Percentiles rank a stretch among this genome's conserved stretches.
Conservation (phyloP, 1,140 invertebrate species). For the Platyscapa corneri region DNA sequence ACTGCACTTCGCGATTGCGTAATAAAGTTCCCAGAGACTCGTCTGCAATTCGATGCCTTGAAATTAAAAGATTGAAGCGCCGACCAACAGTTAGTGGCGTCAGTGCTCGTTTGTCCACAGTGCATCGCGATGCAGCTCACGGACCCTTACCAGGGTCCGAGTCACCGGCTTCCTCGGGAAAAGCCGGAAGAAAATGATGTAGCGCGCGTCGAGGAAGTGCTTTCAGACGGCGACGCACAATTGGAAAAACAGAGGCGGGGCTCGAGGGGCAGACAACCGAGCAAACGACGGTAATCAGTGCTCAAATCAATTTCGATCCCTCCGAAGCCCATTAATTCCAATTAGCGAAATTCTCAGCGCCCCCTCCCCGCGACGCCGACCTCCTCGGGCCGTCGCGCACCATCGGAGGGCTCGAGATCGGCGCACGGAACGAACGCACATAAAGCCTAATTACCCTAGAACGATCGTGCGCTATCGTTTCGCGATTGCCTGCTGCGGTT, state of each 20-base stretch:
- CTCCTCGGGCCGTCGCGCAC: background rate
- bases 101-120: no score
- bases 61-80: no score
- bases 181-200: no score
- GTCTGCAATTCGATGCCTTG: no score
- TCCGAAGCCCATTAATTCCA: slow-evolving; percentile 61
- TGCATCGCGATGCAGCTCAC: no score
- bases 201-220: no score
- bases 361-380: background rate
- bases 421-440: slow-evolving; percentile 38
- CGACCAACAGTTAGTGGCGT: no score
- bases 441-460: slow-evolving; percentile 50
- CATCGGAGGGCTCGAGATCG: background rate
- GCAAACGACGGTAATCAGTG: slow-evolving; percentile 50
- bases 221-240: no score
- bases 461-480: slow-evolving; percentile 42
- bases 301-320: slow-evolving; percentile 59
- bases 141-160: no score
- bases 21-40: no score
- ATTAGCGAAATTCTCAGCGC: slow-evolving; percentile 59
- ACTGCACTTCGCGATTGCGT: background rate
- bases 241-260: background rate
- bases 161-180: no score
- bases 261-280: background rate
- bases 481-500: slow-evolving; percentile 11